These are phyloP conservation scores for Peribatodes rhomboidaria DNA, from an alignment of 2,888 invertebrate species.

Conservation along the genomic window DNA sequence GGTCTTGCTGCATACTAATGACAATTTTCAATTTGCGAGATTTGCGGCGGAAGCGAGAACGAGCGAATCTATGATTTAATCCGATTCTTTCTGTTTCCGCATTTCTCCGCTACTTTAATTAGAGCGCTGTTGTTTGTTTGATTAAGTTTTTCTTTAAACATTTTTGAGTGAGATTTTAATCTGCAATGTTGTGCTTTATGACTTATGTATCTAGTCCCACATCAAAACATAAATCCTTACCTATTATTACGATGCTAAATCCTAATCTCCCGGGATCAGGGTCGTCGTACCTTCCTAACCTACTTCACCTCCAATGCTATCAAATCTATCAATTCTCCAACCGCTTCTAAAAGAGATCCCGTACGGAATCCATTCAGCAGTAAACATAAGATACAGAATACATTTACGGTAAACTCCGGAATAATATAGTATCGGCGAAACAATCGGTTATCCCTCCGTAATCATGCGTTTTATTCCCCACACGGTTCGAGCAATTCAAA, in stretches of 20 bases:
- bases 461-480: slow-evolving; percentile 65
- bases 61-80: slow-evolving; percentile 48
- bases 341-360: background rate
- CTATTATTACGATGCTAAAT: too few relatives aligned
- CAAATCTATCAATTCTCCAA: background rate
- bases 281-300: background rate
- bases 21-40: slow-evolving; percentile 49
- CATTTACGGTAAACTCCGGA: slow-evolving; percentile 33
- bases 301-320: background rate
- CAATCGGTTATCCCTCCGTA: slow-evolving; percentile 48
- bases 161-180: background rate
- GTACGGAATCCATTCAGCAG: slow-evolving; percentile 4
- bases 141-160: slow-evolving; percentile 20
- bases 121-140: slow-evolving; percentile 37
- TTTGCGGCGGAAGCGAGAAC: slow-evolving; percentile 35
- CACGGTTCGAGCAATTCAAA: slow-evolving; percentile 66
- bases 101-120: slow-evolving; percentile 43
- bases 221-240: too few relatives aligned
- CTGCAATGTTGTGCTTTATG: too few relatives aligned
- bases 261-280: too few relatives aligned
- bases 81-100: slow-evolving; percentile 45
- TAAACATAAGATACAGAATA: slow-evolving; percentile 17
- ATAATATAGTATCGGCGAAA: slow-evolving; percentile 42
- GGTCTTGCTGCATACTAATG: slow-evolving; percentile 47
- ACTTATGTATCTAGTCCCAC: too few relatives aligned